Evolutionary conservation across 2,888 invertebrate genomes (phyloP), one percentile per base, ranked within the genome.

Genomic region (Cyclophora punctaria): DNA sequence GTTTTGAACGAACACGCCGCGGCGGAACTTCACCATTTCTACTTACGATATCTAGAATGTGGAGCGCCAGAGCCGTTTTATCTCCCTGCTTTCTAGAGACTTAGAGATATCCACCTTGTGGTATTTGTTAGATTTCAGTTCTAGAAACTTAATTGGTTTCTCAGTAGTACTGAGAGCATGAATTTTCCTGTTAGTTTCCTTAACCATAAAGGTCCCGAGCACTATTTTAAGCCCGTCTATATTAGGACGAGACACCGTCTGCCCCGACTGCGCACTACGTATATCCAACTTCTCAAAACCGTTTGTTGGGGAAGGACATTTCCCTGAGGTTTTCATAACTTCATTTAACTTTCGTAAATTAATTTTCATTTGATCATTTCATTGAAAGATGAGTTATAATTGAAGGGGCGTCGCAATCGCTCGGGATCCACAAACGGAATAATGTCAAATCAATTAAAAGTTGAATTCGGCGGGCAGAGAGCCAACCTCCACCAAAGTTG

Each of bases 391-490:
- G 80, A 83, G 77, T 82, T 80, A 80, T 82, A 85, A 83, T 84
- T 82, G 82, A 78, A 79, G 78, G 74, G 80, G 69, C 73, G 73
- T 71, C 75, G 75, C 73, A 73, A 78, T 78, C 73, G 75, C 69
- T 71, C 71, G 69, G 71, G 73, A 70, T 76, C 75, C 80, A 77
- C 81, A 82, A 83, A 83, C 74, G 80, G 83, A 85, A 85, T 86
- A 83, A 85, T 84, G 80, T 78, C 78, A 81, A 85, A 84, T 85
- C 85, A 84, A 86, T 85, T 86, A 84, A 84, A 85, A 85, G 80
- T 84, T 85, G 74, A 75, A 78, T 79, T 79, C 70, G 74, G 67
- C 73, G 79, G 78, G 80, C 79, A 75, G 62, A 67, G 69, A 75
- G 80, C 80, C 82, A 78, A 70, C 63, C 69, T 60, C 67, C 59